Conservation (phyloP, 2,113 vertebrate genomes). For the Microcebus murinus region DNA sequence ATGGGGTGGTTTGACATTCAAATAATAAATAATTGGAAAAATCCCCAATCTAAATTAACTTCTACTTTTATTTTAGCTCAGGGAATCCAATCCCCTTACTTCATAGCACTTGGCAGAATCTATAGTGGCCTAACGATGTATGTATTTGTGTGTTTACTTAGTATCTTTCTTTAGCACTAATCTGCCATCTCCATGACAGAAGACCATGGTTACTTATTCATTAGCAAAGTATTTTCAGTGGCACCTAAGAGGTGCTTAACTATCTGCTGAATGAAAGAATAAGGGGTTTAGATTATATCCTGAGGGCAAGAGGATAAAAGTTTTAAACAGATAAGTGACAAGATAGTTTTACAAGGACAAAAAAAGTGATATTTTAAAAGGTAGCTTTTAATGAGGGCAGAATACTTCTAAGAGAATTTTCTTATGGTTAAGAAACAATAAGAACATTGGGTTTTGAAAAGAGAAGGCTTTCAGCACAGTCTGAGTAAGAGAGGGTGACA, state of each 20-base stretch:
- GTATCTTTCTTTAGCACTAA: not conserved
- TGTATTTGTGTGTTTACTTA: not conserved
- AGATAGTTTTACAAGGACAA: not conserved
- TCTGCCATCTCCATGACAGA: not conserved
- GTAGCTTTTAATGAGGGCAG: not conserved
- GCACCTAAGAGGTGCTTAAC: not conserved
- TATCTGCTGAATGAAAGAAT: slow-evolving; percentile 16
- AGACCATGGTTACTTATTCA: not conserved
- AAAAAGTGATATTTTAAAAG: not conserved
- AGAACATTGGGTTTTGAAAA: not conserved
- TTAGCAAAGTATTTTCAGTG: not conserved
- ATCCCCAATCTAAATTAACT: not conserved
- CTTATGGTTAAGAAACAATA: not conserved
- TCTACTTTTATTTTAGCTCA: not conserved
- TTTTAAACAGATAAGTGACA: not conserved
- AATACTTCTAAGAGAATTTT: not conserved
- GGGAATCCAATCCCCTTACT: not conserved
- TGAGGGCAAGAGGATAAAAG: not conserved
- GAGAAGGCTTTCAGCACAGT: not conserved
- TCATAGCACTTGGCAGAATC: not conserved
- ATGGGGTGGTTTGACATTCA: not conserved
- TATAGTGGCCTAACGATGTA: not conserved
- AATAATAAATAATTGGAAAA: not conserved
- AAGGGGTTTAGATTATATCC: not conserved
- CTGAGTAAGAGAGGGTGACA: not conserved